Conservation (phyloP, 2,797 vertebrate genomes). For the Sorex maritimensis region DNA sequence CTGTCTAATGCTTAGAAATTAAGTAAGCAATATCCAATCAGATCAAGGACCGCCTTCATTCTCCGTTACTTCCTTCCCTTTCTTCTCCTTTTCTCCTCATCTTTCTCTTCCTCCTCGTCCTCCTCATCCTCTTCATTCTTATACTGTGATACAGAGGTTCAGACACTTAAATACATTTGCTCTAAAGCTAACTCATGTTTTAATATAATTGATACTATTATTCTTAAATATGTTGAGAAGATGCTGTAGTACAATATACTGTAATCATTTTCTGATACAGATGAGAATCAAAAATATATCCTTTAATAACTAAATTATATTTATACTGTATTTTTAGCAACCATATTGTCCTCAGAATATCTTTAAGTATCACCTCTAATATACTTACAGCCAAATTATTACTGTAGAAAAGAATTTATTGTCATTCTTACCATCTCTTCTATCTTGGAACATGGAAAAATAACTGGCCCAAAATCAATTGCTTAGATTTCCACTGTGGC, state of each 20-base stretch:
- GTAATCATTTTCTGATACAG: conserved; percentile 11
- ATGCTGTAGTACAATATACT: conserved; percentile 3
- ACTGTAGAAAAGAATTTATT: conserved; percentile 61
- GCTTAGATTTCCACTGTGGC: conserved; percentile 42
- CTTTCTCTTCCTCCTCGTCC: no score
- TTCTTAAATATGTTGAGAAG: conserved; percentile 19
- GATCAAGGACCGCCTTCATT: background rate
- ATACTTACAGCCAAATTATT: conserved; percentile 69
- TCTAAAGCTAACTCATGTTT: conserved; percentile 60
- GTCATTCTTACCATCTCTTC: conserved; percentile 64
- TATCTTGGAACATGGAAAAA: conserved; percentile 67
- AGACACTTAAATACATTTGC: background rate
- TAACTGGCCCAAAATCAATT: conserved; percentile 69
- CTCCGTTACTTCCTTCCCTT: no score
- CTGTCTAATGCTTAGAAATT: conserved; percentile 89
- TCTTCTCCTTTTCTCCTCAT: no score
- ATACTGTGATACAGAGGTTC: background rate
- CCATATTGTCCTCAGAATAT: conserved; percentile 69
- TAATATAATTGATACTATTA: conserved; percentile 43
- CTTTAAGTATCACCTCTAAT: conserved; percentile 75
- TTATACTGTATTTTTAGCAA: conserved; percentile 66
- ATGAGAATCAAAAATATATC: conserved; percentile 48
- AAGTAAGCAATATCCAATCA: conserved; percentile 57
- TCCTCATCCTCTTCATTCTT: background rate
- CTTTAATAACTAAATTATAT: conserved; percentile 66